phyloP scores from a whole-genome alignment of 1,140 invertebrate genomes.

The Subanguina moxae region DNA sequence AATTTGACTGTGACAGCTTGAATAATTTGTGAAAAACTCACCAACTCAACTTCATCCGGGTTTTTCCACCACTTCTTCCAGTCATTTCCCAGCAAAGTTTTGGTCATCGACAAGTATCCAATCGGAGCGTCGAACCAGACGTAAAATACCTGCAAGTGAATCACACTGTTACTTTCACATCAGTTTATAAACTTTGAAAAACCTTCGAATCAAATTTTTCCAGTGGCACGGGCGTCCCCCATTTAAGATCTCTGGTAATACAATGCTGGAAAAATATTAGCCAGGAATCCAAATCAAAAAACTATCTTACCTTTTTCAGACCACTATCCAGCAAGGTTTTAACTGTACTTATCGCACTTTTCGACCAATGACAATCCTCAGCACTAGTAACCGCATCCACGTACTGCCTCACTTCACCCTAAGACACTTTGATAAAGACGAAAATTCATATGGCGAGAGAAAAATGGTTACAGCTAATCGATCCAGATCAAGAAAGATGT shows the following conservation, averaged over 20 bases:
- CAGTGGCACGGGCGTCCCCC: conserved; percentile 94
- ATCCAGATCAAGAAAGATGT: conserved; percentile 88
- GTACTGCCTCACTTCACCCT: conserved; percentile 73
- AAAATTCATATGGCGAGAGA: conserved; percentile 15
- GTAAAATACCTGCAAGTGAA: conserved; percentile 76
- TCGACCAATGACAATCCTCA: conserved; percentile 70
- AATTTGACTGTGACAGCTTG: no score
- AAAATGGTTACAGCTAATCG: conserved; percentile 65
- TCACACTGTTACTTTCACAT: conserved; percentile 1
- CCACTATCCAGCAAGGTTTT: conserved; percentile 86
- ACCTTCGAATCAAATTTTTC: conserved; percentile 79
- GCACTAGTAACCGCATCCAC: conserved; percentile 64
- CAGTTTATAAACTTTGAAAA: no score
- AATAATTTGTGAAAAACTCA: no score
- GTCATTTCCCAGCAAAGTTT: conserved; percentile 76
- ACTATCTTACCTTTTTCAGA: conserved; percentile 68
- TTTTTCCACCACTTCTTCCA: conserved; percentile 93
- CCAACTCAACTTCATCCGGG: conserved; percentile 63
- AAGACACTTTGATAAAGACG: conserved; percentile 60
- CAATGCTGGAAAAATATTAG: conserved; percentile 66
- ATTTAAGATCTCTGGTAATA: conserved; percentile 93
- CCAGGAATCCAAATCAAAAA: no score
- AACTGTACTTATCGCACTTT: conserved; percentile 80
- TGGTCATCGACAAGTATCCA: conserved; percentile 92
- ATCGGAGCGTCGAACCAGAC: conserved; percentile 99